A percentile compares a stretch with the other conserved stretches of the same genome.
These are phyloP conservation scores for Argentina silus DNA, from an alignment of 2,797 vertebrate species.

Conservation along the genomic window DNA sequence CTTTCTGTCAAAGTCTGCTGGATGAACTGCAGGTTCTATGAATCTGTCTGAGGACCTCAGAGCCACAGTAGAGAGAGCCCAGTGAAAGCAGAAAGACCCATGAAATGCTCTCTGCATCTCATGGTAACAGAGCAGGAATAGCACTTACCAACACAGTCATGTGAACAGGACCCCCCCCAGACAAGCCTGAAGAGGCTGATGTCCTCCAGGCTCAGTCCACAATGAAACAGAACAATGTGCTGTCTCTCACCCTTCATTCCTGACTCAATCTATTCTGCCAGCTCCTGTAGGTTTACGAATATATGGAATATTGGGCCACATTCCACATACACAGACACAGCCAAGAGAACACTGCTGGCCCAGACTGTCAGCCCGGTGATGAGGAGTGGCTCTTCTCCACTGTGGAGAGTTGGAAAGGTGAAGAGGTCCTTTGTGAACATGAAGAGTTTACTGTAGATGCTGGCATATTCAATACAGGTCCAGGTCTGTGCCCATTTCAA, in stretches of 20 bases:
- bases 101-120: constrained; percentile 24
- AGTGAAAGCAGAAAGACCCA: constrained; percentile 31
- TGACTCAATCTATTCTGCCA: background rate
- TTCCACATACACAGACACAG: background rate
- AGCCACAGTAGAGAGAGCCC: constrained; percentile 23
- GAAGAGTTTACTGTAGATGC: constrained; percentile 28
- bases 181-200: background rate
- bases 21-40: constrained; percentile 1
- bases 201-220: background rate
- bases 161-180: constrained; percentile 14
- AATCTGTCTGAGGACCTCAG: constrained; percentile 23
- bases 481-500: constrained; percentile 9
- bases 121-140: constrained; percentile 53
- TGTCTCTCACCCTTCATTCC: background rate
- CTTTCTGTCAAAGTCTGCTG: background rate
- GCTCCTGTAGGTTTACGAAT: constrained; percentile 4
- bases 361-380: background rate
- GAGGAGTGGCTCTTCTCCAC: background rate
- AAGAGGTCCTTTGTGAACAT: background rate
- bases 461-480: constrained; percentile 40
- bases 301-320: constrained; percentile 1
- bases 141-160: constrained; percentile 40
- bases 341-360: background rate
- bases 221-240: background rate
- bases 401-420: background rate